Percentiles rank a stretch among this genome's conserved stretches.
Conservation (phyloP, 2,888 invertebrate genomes). For the Phortica okadai region DNA sequence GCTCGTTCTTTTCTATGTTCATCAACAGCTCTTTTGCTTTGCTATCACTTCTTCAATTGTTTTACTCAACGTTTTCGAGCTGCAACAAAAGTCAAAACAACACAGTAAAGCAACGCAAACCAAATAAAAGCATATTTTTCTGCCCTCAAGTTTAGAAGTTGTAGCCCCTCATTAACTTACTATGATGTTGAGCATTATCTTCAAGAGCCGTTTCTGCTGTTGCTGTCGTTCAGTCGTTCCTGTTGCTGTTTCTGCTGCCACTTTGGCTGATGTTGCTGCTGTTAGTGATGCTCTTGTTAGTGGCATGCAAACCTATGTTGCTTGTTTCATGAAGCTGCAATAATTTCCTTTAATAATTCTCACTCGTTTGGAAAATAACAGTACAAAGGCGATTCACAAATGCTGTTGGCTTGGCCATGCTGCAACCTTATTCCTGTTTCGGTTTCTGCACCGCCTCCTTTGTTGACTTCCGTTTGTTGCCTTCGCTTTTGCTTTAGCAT, state of each 20-base stretch:
- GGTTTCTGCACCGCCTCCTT: background rate
- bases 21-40: no score
- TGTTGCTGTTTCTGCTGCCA: slow-evolving; percentile 1
- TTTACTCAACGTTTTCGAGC: no score
- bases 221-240: background rate
- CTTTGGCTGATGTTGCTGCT: background rate
- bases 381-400: slow-evolving; percentile 49
- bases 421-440: slow-evolving; percentile 15
- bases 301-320: slow-evolving; percentile 40
- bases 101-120: background rate
- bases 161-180: background rate
- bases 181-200: background rate
- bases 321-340: slow-evolving; percentile 69
- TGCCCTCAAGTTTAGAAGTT: background rate
- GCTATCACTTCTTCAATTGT: no score
- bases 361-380: slow-evolving; percentile 73
- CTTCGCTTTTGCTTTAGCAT: background rate
- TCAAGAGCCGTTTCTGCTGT: background rate
- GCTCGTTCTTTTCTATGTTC: no score
- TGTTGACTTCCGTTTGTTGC: background rate
- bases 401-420: slow-evolving; percentile 15
- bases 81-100: background rate
- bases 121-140: background rate
- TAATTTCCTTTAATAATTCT: slow-evolving; percentile 74
- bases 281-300: slow-evolving; percentile 20